Percentiles rank a stretch among this genome's conserved stretches.
These are phyloP conservation scores for Hydrozoanthus gracilis DNA, from an alignment of 92 coral and sea anemone genomes.

Conservation along the genomic window DNA sequence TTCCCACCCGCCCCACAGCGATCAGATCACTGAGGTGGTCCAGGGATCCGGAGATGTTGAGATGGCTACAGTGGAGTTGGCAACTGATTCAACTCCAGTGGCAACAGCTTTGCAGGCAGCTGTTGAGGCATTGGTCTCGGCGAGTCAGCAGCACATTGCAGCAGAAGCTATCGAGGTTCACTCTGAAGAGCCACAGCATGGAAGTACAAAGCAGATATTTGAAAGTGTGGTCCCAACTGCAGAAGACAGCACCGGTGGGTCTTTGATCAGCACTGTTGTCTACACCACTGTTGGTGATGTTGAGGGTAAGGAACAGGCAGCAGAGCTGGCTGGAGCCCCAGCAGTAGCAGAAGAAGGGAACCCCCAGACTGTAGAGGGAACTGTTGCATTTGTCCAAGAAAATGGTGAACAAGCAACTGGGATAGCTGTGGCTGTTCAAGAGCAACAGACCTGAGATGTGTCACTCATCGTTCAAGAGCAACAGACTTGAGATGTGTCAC, in stretches of 20 bases:
- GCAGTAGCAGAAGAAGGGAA: conserved; percentile 22
- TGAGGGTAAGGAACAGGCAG: conserved; percentile 39
- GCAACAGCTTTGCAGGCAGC: conserved; percentile 93
- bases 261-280: conserved; percentile 27
- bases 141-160: conserved; percentile 90
- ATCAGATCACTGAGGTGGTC: conserved; percentile 76
- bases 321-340: conserved; percentile 19
- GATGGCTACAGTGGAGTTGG: conserved; percentile 92
- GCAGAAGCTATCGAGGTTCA: conserved; percentile 76
- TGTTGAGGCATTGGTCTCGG: conserved; percentile 90
- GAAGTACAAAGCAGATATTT: conserved; percentile 76
- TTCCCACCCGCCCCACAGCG: conserved; percentile 12
- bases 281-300: conserved; percentile 47
- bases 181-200: conserved; percentile 58
- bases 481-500: too few species aligned
- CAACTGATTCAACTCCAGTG: conserved; percentile 78
- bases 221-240: conserved; percentile 72
- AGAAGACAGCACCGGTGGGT: conserved; percentile 12
- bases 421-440: conserved; percentile 34
- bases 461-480: background rate
- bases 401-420: conserved; percentile 32
- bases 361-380: conserved; percentile 26
- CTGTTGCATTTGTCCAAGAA: conserved; percentile 35
- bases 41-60: conserved; percentile 84
- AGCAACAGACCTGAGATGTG: background rate